Base-by-base conservation (phyloP, 1,140 invertebrate species). In the Cydia amplana region DNA sequence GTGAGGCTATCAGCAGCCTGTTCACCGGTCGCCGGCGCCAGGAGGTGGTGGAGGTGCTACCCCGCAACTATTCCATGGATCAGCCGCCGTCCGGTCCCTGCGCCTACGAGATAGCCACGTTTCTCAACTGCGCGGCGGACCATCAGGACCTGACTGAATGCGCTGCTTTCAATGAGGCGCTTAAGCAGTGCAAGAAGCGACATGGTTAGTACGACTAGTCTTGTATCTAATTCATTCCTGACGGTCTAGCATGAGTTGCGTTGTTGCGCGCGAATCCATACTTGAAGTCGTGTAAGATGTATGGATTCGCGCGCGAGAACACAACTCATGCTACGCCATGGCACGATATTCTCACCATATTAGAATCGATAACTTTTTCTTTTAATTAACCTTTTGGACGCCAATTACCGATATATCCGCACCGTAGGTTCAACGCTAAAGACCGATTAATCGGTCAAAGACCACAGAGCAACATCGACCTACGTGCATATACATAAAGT, bases 1-100 rank as follows among this genome's bases (percentile, higher is more conserved):
- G 97, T 43, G 95, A 96, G 88, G 97, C 96, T 10, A 86, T 98
- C 49, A 96, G 96, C 46, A 95, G 97, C 49, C 87, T 97, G 87
- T 96, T 97, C 81, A 94, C 95, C 75, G 96, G 97, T 16, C 95
- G 94, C 16, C 93, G 94, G 20, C 93, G 95, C 18, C 94, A 94
- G 80, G 94, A 95, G 64, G 91, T 93, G 3, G 75, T 78, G 2
- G 77, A 83, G 4, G 75, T 82, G 4, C 67, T 92, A 25, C 91
- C 91, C 9, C 85, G 81, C n/a, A 80, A 88, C 79, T 91, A 93
- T 70, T 76, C 86, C 2, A 73, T 85, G 23, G 86, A 82, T 16
- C 28, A 80, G 2, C 86, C 89, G 65, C 90, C 91, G 5, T 85
- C 64, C 51, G 91, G 90, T 1, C 91, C 91, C 16, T 93, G 91